Evolutionary conservation across 2,797 vertebrate genomes (phyloP).

Genomic region (Phylloscopus collybita): DNA sequence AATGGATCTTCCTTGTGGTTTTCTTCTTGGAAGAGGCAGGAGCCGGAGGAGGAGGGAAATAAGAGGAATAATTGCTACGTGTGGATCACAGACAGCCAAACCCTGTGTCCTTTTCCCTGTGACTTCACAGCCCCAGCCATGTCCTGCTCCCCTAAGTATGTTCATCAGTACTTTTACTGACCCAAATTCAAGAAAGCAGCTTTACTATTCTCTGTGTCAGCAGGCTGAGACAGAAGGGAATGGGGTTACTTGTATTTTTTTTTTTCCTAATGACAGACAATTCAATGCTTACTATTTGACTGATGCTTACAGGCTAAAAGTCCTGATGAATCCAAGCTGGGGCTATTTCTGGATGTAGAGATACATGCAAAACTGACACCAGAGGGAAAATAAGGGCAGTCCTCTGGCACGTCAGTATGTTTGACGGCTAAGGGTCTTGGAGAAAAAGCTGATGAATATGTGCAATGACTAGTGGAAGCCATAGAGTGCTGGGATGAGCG

Average conservation of each 20-base stretch:
- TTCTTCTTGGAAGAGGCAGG: neutral
- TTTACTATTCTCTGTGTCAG: neutral
- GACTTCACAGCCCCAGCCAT: neutral
- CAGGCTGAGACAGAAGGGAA: neutral
- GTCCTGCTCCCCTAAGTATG: neutral
- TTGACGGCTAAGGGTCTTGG: rapidly evolving
- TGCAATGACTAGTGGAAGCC: rapidly evolving
- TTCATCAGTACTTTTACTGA: neutral
- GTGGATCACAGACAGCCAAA: neutral
- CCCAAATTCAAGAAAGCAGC: neutral
- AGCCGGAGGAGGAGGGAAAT: neutral
- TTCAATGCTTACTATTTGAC: neutral
- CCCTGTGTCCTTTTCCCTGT: rapidly evolving
- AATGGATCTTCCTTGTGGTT: neutral
- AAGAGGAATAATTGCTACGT: neutral
- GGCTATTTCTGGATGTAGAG: neutral
- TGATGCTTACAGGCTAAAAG: neutral
- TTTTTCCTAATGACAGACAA: neutral
- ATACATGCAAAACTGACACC: neutral
- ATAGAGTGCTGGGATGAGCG: rapidly evolving
- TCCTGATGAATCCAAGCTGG: neutral
- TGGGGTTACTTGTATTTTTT: rapidly evolving
- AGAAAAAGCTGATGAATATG: rapidly evolving
- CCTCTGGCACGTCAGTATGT: neutral
- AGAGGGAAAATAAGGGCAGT: rapidly evolving